These are phyloP conservation scores for Drosophila incognita DNA, from an alignment of 2,888 invertebrate genomes.

Conservation along the genomic window DNA sequence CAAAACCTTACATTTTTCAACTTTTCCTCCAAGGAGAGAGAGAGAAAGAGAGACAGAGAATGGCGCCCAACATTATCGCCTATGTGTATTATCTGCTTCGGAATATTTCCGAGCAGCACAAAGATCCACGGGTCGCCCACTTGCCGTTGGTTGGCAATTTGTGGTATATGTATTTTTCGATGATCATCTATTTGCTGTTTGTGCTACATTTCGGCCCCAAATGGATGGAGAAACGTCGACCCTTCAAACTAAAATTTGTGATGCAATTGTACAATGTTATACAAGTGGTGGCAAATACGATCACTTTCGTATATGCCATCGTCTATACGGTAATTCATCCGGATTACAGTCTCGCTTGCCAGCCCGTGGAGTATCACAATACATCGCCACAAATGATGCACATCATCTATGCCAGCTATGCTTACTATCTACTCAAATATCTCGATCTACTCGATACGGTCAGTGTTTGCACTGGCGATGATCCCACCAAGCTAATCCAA, in stretches of 20 bases:
- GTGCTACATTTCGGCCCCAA: conserved; percentile 90
- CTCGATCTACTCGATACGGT: conserved; percentile 90
- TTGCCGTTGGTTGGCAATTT: conserved; percentile 90
- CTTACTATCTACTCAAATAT: conserved; percentile 89
- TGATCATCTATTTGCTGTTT: conserved; percentile 88
- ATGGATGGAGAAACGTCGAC: conserved; percentile 88
- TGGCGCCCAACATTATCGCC: conserved; percentile 69
- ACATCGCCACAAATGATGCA: conserved; percentile 84
- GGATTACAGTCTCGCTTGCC: conserved; percentile 79
- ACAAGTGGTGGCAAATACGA: conserved; percentile 85
- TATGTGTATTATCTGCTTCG: conserved; percentile 63
- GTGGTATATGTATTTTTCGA: conserved; percentile 86
- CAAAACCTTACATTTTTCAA: neutral
- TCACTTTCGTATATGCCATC: conserved; percentile 64
- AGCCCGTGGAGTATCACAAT: conserved; percentile 72
- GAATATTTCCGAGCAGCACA: conserved; percentile 58
- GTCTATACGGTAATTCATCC: conserved; percentile 66
- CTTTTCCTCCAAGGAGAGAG: neutral
- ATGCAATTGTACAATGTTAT: conserved; percentile 89
- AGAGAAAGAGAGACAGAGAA: conserved; percentile 20
- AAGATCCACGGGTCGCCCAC: conserved; percentile 86
- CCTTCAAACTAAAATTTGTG: conserved; percentile 88
- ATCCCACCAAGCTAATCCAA: neutral
- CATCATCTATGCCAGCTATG: conserved; percentile 86
- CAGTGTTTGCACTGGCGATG: conserved; percentile 32